A percentile compares a stretch with the other conserved stretches of the same genome.
Conservation (phyloP, 2,113 vertebrate genomes). For the Pagrus major region DNA sequence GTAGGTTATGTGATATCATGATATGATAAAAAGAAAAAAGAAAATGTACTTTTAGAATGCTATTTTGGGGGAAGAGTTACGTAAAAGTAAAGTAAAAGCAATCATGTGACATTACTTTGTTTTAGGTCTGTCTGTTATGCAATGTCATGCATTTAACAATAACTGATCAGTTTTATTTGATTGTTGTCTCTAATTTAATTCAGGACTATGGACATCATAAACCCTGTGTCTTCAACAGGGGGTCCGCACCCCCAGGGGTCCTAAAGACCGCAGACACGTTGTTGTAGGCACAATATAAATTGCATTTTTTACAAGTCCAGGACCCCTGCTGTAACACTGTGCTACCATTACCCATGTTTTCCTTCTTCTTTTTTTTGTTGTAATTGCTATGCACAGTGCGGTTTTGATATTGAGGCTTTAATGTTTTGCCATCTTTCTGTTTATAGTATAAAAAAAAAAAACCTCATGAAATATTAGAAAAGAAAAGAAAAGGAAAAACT, state of each 20-base stretch:
- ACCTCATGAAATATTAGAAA: neutral
- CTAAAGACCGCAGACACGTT: too few species aligned
- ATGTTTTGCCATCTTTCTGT: neutral
- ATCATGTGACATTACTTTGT: conserved; percentile 11
- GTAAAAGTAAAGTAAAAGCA: too few species aligned
- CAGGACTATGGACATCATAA: neutral
- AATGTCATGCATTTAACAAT: neutral
- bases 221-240: too few species aligned
- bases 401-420: neutral
- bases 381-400: neutral
- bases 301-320: too few species aligned
- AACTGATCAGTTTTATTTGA: neutral
- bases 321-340: too few species aligned
- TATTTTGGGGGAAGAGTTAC: neutral
- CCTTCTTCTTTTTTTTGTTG: neutral
- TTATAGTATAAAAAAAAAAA: neutral
- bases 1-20: conserved; percentile 57
- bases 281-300: too few species aligned
- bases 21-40: conserved; percentile 4
- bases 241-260: too few species aligned
- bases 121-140: neutral
- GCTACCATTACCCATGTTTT: too few species aligned
- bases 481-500: neutral
- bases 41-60: neutral
- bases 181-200: neutral